Conservation (phyloP, 2,797 vertebrate genomes). For the Esox lucius region DNA sequence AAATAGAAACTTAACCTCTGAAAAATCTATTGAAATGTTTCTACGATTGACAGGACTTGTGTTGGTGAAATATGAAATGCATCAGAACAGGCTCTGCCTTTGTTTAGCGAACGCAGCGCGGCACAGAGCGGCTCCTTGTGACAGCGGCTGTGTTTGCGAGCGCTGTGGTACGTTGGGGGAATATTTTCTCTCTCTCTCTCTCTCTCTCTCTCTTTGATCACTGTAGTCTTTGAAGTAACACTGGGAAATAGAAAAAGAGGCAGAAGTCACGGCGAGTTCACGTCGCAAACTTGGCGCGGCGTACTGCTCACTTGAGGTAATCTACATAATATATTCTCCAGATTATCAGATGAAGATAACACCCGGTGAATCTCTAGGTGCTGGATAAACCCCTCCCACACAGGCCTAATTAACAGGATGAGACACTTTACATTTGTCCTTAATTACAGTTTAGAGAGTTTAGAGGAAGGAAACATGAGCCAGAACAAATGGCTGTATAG, state of each 20-base stretch:
- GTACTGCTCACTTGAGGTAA: slow-evolving; percentile 59
- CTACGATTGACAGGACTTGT: slow-evolving; percentile 65
- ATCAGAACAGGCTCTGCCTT: slow-evolving; percentile 72
- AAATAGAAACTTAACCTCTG: slow-evolving; percentile 61
- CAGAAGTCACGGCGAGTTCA: slow-evolving; percentile 79
- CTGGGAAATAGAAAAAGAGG: slow-evolving; percentile 64
- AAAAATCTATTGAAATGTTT: slow-evolving; percentile 73
- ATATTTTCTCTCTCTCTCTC: slow-evolving; percentile 73
- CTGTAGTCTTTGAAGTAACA: slow-evolving; percentile 82
- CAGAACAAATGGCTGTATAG: background rate
- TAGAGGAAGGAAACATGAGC: slow-evolving; percentile 50
- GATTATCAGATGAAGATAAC: slow-evolving; percentile 62
- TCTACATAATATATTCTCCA: slow-evolving; percentile 80
- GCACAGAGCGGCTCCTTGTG: slow-evolving; percentile 59
- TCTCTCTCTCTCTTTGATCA: slow-evolving; percentile 82
- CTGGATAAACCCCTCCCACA: slow-evolving; percentile 58
- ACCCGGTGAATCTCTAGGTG: slow-evolving; percentile 59
- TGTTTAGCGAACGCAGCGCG: slow-evolving; percentile 66
- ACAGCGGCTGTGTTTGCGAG: slow-evolving; percentile 61
- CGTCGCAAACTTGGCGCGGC: slow-evolving; percentile 70
- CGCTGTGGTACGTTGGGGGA: slow-evolving; percentile 74
- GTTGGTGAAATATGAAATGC: slow-evolving; percentile 60
- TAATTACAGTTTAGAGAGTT: slow-evolving; percentile 62
- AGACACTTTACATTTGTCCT: slow-evolving; percentile 65
- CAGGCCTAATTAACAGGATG: slow-evolving; percentile 67